Evolutionary conservation across 1,140 invertebrate species (phyloP).

Genomic region (Dolichoris vasculosae): DNA sequence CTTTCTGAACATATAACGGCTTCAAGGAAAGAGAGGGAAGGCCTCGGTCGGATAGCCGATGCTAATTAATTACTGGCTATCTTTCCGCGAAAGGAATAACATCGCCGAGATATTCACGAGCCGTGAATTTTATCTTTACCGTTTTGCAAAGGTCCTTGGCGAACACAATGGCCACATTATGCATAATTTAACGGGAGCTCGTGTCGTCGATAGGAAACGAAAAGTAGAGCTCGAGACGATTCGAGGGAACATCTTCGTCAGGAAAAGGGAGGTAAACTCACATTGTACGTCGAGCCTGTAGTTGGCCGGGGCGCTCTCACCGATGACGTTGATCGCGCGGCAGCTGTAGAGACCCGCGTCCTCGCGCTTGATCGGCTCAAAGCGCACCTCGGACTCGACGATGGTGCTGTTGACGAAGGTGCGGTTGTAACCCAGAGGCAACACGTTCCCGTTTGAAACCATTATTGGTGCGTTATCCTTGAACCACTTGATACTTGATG

Average conservation of each 20-base stretch:
- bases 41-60: not conserved
- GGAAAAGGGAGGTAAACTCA: conserved; percentile 73
- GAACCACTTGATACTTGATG: conserved; percentile 87
- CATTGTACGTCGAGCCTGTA: conserved; percentile 91
- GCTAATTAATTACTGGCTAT: conserved; percentile 10
- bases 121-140: not conserved
- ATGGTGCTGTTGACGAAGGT: conserved; percentile 59
- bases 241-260: too few relatives aligned
- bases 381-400: conserved; percentile 78
- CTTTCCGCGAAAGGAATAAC: not conserved
- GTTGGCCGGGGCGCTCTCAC: conserved; percentile 84
- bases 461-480: conserved; percentile 70
- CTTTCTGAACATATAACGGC: not conserved
- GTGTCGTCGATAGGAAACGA: too few relatives aligned
- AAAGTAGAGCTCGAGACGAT: not conserved
- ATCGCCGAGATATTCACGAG: not conserved
- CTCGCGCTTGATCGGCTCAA: conserved; percentile 80
- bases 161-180: not conserved
- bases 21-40: not conserved
- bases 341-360: conserved; percentile 87
- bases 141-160: not conserved
- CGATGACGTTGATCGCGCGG: conserved; percentile 86
- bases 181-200: not conserved
- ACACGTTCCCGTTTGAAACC: conserved; percentile 53
- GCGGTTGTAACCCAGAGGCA: conserved; percentile 43